Evolutionary conservation across 2,113 vertebrate genomes (phyloP), one percentile per base, ranked within the genome.

Genomic region (Atractosteus spatula): DNA sequence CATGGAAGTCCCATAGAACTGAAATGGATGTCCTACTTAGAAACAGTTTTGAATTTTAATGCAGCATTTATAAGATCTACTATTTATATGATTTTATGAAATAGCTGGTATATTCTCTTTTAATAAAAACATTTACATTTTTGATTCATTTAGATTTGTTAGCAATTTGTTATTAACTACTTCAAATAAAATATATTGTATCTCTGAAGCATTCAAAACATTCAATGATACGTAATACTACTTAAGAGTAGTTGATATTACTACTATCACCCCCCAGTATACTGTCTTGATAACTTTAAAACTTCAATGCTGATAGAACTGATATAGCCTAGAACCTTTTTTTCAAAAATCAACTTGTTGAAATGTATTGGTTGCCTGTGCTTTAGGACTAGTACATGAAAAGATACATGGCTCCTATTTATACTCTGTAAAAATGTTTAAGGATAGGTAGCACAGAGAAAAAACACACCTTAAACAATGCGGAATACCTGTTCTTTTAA

Each of bases 391-490:
- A 29, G 1, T 29, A 29, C 17, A 29, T 29, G 17, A 29, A 29
- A 29, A 29, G 17, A 29, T 29, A 29, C 17, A 29, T 29, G 17
- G 17, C 17, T 29, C 17, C 17, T 29, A 29, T 29, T 29, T 29
- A 29, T 29, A 29, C 17, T 29, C 80, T 80, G 79, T 75, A 85
- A 81, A 88, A 86, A 90, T 85, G 81, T 88, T 86, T 84, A 90
- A 81, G 86, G 88, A 90, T 80, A 89, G 89, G 89, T 88, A 91
- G 82, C 84, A 80, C 84, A 90, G 73, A 78, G 84, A 78, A 89
- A 81, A 87, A 83, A 87, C 86, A 83, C 78, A 71, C 80, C 79
- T 86, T 89, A 81, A 85, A 78, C 88, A 87, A 87, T 85, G 29
- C 45, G 68, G 81, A 84, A 81, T 84, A 87, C 85, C 81, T 81